Evolutionary conservation across 2,797 vertebrate species (phyloP), one percentile per base, ranked within the genome.

Genomic region (Danio choprae): DNA sequence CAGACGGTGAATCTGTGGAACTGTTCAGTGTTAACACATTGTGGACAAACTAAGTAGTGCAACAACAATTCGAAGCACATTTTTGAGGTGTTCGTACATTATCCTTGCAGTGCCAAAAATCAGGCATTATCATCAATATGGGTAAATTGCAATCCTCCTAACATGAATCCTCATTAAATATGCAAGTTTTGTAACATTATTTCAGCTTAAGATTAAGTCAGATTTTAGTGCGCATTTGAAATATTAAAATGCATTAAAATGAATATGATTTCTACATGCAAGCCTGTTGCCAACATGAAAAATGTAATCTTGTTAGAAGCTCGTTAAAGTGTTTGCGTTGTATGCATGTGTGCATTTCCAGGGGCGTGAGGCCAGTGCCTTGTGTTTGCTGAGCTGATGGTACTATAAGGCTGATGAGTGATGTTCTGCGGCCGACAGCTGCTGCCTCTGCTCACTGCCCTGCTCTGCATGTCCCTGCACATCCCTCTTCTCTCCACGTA

Each of bases 351-450:
- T 44, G 44, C 58, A 46, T 70, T 64, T 65, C 40, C 50, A 38
- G 58, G 60, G 64, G 70, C 59, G 43, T 79, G 76, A 77, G 80
- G 78, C 81, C 78, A 76, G 71, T 68, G 55, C 80, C 74, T 80
- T 44, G 53, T 83, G 83, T 84, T 83, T 88, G 86, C 74, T 74
- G 74, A 87, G 81, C 81, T 82, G 70, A 89, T 87, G 86, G 86
- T 56, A 41, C 69, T 81, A 55, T 80, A 81, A 82, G 79, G 73
- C 87, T 88, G 88, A 85, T 86, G 91, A 92, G 90, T 89, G 89
- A 91, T 91, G 88, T 86, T 89, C 87, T 86, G 81, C 91, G 88
- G 86, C 89, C 89, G 84, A 88, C 94, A 94, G 94, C 94, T 95
- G 94, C 93, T 89, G 83, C 29, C 29, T 29, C 18, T 59, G 60